Evolutionary conservation across 2,888 invertebrate genomes (phyloP), one percentile per base, ranked within the genome.

Genomic region (Colostygia pectinataria): DNA sequence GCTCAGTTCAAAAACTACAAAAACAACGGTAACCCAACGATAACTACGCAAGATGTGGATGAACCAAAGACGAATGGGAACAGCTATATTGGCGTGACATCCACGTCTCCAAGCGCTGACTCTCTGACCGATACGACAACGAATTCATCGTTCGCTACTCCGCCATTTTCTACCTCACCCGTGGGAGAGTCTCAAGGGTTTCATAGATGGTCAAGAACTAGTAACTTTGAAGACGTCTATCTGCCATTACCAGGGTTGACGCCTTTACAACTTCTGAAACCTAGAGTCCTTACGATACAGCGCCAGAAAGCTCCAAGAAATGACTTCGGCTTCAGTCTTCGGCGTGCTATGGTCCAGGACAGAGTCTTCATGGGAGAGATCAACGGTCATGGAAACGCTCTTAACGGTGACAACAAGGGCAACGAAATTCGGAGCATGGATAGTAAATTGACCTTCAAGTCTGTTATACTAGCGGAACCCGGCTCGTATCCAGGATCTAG

Each of bases 241-340:
- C 84, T 95, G 63, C 95, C 94, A 10, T 80, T 95, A 58, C 96
- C 96, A 8, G 91, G 93, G 14, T 92, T 96, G 39, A 91, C 92
- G 57, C 92, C 94, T 18, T 90, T 95, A 54, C 92, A 91, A 59
- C 77, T 95, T 47, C 95, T 95, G 3, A 91, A 93, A 53, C 94
- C 97, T 1, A 91, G 98, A 57, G 91, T 93, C 37, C 83, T 98
- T 39, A 93, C 93, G 0, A 95, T 98, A 56, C 93, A 93, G 61
- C 88, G 96, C 2, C 96, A 96, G 71, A 95, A 95, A 61, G 93
- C 95, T 31, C 96, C 97, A 0, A 92, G 96, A 45, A 96, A 96
- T 59, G 98, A 98, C 80, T 98, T 98, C 76, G 98, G 98, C 0
- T 98, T 98, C 72, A 98, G 97, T 55, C 89, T 98, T 57, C 93